Evolutionary conservation across 2,113 vertebrate genomes (phyloP), one percentile per base, ranked within the genome.

Genomic region (Xyrauchen texanus): DNA sequence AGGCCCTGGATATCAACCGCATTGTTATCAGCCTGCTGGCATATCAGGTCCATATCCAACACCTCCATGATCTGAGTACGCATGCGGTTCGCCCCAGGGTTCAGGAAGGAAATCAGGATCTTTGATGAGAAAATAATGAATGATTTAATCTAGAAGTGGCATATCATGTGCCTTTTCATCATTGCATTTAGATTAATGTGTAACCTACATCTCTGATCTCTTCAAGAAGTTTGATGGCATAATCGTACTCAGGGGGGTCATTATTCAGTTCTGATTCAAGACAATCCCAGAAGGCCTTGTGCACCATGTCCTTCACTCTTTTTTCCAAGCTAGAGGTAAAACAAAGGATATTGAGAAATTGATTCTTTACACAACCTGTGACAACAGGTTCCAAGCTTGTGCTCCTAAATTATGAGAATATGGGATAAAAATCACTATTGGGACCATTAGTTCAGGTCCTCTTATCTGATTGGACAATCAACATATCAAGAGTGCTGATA

Each of bases 281-380:
- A 76, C 90, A 91, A 83, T 98, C 95, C 97, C 97, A 99, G 88
- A 95, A 99, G 0, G 95, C 96, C 84, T 96, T 94, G 87, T 97
- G 96, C 53, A 98, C 87, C 13, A 94, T 94, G 76, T 93, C 90
- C 85, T 93, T 95, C 67, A 98, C 95, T 44, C 70, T 87, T 80
- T 95, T 93, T 57, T 85, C 91, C 87, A 98, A 86, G 87, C 97
- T 99, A 11, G 11, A n/a, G 85, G 52, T 7, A 5, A 34, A 34
- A 34, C 21, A 34, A 34, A 34, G 21, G 21, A 34, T 34, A 34
- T 34, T 34, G 21, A 34, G 21, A 34, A 34, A 34, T 34, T 34
- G 21, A 34, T 34, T 34, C 21, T 34, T 4, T 8, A 6, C n/a
- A 42, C 49, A 13, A 58, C 4, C 53, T 49, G 8, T 8, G 8